Conservation (phyloP, 2,113 vertebrate species). For the Oryzias celebensis region DNA sequence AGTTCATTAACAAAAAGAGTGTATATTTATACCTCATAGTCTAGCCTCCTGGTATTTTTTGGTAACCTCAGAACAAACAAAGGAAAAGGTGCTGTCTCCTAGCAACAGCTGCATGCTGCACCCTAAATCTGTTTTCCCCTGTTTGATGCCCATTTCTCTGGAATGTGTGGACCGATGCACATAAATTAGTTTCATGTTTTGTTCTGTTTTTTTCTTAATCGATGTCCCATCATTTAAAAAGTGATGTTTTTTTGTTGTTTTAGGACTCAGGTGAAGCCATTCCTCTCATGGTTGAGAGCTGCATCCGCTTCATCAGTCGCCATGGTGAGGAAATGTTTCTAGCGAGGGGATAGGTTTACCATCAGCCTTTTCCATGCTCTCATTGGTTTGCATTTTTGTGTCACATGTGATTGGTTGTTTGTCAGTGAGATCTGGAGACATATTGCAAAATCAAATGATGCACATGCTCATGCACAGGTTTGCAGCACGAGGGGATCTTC, state of each 20-base stretch:
- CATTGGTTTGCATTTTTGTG: constrained; percentile 33
- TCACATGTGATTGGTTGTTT: constrained; percentile 19
- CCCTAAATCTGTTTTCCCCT: constrained; percentile 30
- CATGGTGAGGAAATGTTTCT: constrained; percentile 83
- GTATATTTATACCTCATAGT: background rate
- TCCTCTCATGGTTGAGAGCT: constrained; percentile 96
- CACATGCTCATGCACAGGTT: constrained; percentile 72
- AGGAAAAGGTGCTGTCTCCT: constrained; percentile 58
- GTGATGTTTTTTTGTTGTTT: constrained; percentile 9
- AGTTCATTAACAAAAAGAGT: background rate
- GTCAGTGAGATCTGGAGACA: constrained; percentile 2
- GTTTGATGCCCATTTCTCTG: constrained; percentile 17
- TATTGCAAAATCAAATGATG: background rate
- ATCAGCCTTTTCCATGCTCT: constrained; percentile 8
- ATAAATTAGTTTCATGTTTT: constrained; percentile 25
- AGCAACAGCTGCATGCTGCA: constrained; percentile 67
- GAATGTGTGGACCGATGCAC: constrained; percentile 38
- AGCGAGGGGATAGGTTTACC: constrained; percentile 35
- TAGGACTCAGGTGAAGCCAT: constrained; percentile 91
- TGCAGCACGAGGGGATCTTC: constrained; percentile 97
- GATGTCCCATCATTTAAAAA: constrained; percentile 2
- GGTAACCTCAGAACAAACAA: constrained; percentile 62
- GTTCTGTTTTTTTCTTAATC: background rate
- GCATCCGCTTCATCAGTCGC: constrained; percentile 96
- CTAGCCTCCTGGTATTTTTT: constrained; percentile 21